phyloP scores from a whole-genome alignment of 2,888 invertebrate species.

The Troilus luridus region DNA sequence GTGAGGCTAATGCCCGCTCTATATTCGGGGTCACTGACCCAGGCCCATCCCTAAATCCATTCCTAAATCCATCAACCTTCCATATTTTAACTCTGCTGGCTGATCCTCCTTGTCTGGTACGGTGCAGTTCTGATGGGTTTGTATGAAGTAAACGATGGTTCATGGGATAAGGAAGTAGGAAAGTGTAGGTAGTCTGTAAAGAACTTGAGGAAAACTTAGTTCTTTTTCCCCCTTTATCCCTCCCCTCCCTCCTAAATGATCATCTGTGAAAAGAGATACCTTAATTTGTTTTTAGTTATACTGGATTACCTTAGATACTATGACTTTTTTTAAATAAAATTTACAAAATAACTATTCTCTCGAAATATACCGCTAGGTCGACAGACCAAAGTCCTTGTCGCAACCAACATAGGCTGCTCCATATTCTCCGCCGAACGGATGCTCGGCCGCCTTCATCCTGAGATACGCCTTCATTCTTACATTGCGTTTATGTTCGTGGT shows the following conservation, averaged over 20 bases:
- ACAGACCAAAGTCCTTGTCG: too few species aligned
- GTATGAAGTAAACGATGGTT: background rate
- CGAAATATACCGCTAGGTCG: too few species aligned
- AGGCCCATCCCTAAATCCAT: constrained; percentile 14
- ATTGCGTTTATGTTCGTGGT: too few species aligned
- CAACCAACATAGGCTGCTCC: too few species aligned
- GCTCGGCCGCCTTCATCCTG: too few species aligned
- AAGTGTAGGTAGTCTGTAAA: background rate
- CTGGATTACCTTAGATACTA: too few species aligned
- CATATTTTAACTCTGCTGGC: background rate
- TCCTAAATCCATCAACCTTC: constrained; percentile 13
- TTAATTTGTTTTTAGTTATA: too few species aligned
- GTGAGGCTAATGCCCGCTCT: constrained; percentile 33
- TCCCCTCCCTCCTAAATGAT: background rate
- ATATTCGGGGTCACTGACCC: constrained; percentile 33
- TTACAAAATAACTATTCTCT: too few species aligned
- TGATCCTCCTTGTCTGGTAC: background rate
- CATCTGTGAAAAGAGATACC: background rate
- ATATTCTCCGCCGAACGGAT: too few species aligned
- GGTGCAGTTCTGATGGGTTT: background rate
- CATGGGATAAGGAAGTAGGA: background rate
- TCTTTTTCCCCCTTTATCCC: background rate
- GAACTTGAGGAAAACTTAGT: background rate
- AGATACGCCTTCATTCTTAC: too few species aligned
- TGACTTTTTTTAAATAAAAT: too few species aligned